Evolutionary conservation across 2,797 vertebrate genomes (phyloP), one percentile per base, ranked within the genome.

Genomic region (Falco novaeseelandiae): DNA sequence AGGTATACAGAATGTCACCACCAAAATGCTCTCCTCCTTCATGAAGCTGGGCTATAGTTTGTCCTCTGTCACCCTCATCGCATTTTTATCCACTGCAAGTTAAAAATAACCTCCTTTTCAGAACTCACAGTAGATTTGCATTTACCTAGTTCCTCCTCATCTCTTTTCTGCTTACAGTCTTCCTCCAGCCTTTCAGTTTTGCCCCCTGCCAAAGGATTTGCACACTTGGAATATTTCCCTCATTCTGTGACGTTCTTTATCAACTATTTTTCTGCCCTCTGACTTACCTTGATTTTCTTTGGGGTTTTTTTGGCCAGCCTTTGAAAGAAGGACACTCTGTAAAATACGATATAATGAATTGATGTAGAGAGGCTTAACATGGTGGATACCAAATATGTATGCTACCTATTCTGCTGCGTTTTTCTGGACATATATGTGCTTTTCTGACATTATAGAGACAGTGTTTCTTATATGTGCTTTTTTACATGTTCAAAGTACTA

Each of bases 221-320:
- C 91, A 94, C 66, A 81, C 93, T 85, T 97, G 90, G 69, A 65
- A 29, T 76, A 73, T 67, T 36, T 96, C 38, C 54, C 85, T 95
- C 3, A 1, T 87, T 93, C 78, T 90, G 29, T 82, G 88, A 90
- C 84, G 85, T 91, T 13, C n/a, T 95, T 96, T 95, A 94, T 85
- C 79, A 92, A 83, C 89, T 95, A 8, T 89, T 42, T 76, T 92
- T 74, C 30, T 94, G 32, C 26, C 30, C 9, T 27, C 2, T 67
- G 25, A 20, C 21, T 89, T 61, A 40, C 32, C 48, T 74, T 6
- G 3, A 38, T 51, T 57, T 73, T 61, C 12, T 61, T 61, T 19
- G 25, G 3, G 1, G 4, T 8, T 36, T 36, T 38, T 59, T 59
- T 5, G 10, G 20, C 63, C 27, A 65, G 52, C 51, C 54, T 95